Base-by-base conservation (phyloP, 2,797 vertebrate species). In the Eulemur rubriventer region DNA sequence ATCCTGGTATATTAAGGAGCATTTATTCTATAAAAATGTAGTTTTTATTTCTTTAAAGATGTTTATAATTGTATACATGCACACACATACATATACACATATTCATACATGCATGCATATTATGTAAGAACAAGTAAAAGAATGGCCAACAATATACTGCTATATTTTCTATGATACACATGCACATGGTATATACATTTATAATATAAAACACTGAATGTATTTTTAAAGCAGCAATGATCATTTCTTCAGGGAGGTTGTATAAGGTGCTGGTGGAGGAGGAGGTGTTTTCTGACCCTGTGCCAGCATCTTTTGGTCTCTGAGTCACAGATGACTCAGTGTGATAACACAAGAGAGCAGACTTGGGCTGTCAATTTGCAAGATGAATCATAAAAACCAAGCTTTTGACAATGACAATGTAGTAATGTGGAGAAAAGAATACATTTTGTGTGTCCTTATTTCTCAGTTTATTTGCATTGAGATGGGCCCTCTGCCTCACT, bases 321-420 rank as follows among this genome's bases (percentile, higher is more conserved):
- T 96, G 91, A 97, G 72, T 94, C 94, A 94, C 1, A 7, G 48
- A 61, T 96, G 93, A 97, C 38, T 97, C 96, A 96, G 88, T 96
- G 87, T 88, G 78, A 86, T 87, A 59, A 26, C 41, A 75, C 13
- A 69, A 13, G 80, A 95, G n/a, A 72, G 48, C 35, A 38, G 38
- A 38, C n/a, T 76, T 33, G 43, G 30, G n/a, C 57, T 95, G 89
- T 85, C 93, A 83, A 3, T 89, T 89, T 89, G 63, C 35, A 85
- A 78, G 79, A 72, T 87, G 93, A 72, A 57, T 96, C 76, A 81
- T 93, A 57, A 78, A 80, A 94, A 5, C 26, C 26, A 81, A 89
- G n/a, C 33, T 52, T 97, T 91, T 89, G 86, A 93, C 76, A 41
- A 83, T 87, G 83, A 70, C 79, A 88, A 78, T 81, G 59, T 81